Evolutionary conservation across 2,797 vertebrate genomes (phyloP).

Genomic region (Microhierax caerulescens): DNA sequence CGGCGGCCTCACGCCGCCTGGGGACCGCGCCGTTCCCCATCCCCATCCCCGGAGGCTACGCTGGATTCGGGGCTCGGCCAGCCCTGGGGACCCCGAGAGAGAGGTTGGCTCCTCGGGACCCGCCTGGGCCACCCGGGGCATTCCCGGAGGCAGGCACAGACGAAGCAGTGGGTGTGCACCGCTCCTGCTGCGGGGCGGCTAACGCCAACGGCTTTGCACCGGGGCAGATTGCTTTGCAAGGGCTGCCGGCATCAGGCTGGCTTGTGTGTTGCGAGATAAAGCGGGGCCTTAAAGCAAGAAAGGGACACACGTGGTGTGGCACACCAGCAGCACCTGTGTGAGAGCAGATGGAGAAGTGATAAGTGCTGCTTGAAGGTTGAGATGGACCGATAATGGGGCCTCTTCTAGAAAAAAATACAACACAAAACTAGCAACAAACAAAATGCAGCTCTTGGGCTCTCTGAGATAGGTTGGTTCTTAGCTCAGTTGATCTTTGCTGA

Average conservation of each 20-base stretch:
- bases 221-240: not conserved
- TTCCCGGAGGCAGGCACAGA: not conserved
- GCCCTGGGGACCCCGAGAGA: not conserved
- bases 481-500: not conserved
- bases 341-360: not conserved
- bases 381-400: not conserved
- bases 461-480: not conserved
- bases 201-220: accelerated
- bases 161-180: not conserved
- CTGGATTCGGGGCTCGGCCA: not conserved
- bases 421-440: not conserved
- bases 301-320: not conserved
- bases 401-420: not conserved
- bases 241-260: not conserved
- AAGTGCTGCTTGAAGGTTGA: not conserved
- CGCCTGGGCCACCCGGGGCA: not conserved
- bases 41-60: not conserved
- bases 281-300: not conserved
- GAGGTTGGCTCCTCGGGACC: not conserved
- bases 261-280: not conserved
- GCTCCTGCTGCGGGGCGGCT: accelerated
- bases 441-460: not conserved
- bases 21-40: too few species aligned
- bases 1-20: too few species aligned
- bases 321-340: not conserved